A percentile compares a stretch with the other conserved stretches of the same genome.
Evolutionary conservation across 2,888 invertebrate species (phyloP).

Genomic region (Cephalotes varians): DNA sequence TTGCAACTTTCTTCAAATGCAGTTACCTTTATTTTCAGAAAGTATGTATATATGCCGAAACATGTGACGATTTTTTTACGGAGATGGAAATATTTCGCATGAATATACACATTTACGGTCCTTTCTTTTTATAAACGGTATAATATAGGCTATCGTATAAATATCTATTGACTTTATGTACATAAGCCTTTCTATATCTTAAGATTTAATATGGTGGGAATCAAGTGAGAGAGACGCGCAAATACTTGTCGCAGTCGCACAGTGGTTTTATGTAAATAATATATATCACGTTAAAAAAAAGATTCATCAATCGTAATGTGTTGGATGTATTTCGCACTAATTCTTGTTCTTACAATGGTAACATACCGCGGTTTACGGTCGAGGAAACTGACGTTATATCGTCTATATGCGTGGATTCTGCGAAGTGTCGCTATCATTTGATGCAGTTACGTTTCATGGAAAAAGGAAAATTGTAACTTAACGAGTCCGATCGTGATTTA

Average conservation of each 20-base stretch:
- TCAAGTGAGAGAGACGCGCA: constrained; percentile 65
- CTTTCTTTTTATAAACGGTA: constrained; percentile 47
- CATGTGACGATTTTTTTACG: constrained; percentile 37
- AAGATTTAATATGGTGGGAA: constrained; percentile 71
- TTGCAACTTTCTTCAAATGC: constrained; percentile 55
- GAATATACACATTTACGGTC: constrained; percentile 26
- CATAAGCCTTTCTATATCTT: constrained; percentile 73
- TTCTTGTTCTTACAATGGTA: constrained; percentile 49
- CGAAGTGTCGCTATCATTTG: constrained; percentile 45
- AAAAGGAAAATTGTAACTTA: constrained; percentile 3
- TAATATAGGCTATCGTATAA: constrained; percentile 28
- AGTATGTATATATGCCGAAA: constrained; percentile 27
- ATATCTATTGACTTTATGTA: constrained; percentile 65
- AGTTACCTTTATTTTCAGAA: constrained; percentile 50
- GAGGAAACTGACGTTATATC: constrained; percentile 19
- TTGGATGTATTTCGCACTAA: constrained; percentile 63
- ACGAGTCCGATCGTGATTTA: constrained; percentile 10
- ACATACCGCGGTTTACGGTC: constrained; percentile 6
- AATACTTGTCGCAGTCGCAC: constrained; percentile 56
- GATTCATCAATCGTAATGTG: constrained; percentile 61
- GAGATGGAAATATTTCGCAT: constrained; percentile 40
- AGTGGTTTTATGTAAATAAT: constrained; percentile 66
- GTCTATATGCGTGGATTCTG: constrained; percentile 14
- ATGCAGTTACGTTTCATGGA: constrained; percentile 38
- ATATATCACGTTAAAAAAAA: constrained; percentile 62